A percentile compares a stretch with the other conserved stretches of the same genome.
Evolutionary conservation across 2,113 vertebrate genomes (phyloP).

Genomic region (Octodon degus): DNA sequence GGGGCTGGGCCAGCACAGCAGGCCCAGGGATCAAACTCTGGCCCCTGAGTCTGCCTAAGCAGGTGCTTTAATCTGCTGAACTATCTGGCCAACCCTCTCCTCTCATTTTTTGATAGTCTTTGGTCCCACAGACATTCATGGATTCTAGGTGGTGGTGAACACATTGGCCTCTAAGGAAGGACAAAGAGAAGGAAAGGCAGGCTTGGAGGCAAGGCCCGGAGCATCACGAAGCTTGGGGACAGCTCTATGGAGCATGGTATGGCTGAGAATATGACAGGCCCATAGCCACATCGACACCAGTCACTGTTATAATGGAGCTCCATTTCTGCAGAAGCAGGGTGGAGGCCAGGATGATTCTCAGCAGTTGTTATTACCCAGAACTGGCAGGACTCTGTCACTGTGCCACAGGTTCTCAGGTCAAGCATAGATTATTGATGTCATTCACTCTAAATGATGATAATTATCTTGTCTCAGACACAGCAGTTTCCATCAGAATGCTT

Average conservation of each 20-base stretch:
- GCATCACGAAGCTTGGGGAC: background rate
- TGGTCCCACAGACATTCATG: background rate
- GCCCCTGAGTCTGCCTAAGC: too few species aligned
- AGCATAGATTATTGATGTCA: too few species aligned
- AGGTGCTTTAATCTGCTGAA: too few species aligned
- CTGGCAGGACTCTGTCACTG: background rate
- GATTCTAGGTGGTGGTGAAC: background rate
- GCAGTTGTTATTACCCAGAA: background rate
- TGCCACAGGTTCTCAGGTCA: rapidly evolving
- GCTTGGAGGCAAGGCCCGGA: background rate
- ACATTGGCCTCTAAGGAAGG: background rate
- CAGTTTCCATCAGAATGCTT: rapidly evolving
- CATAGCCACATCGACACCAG: rapidly evolving
- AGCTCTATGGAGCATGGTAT: background rate
- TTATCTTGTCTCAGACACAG: background rate
- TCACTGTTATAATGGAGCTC: background rate
- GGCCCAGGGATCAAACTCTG: too few species aligned
- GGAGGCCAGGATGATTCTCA: rapidly evolving
- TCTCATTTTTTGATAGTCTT: background rate
- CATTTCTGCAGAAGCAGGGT: background rate
- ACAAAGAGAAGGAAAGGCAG: background rate
- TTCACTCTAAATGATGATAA: background rate
- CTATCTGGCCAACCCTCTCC: background rate
- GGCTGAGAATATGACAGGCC: background rate
- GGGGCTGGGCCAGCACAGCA: too few species aligned